Evolutionary conservation across 2,113 vertebrate genomes (phyloP), one percentile per base, ranked within the genome.

Genomic region (Mustela nigripes): DNA sequence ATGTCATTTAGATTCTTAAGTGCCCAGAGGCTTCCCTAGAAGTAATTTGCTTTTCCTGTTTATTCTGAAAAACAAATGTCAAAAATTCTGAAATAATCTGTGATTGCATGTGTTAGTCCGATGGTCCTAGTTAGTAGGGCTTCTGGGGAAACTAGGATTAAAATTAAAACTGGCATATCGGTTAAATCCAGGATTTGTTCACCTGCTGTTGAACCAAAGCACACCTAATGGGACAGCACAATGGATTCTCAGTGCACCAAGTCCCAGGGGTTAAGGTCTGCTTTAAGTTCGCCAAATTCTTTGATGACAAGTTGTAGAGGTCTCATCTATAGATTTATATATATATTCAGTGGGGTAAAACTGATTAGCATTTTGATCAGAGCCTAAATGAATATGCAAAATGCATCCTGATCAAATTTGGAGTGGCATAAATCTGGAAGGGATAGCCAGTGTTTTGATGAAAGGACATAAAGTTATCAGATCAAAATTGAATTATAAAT

Each of bases 51-150:
- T 89, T 87, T 94, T 81, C 33, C 7, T 14, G 24, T 67, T 86
- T 74, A 63, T 42, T 50, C 80, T 94, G 62, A 80, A 88, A 96
- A 86, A 60, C 15, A 86, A 94, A 88, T 79, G 31, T 79, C 39
- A 92, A 69, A 74, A 92, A n/a, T 48, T 92, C 74, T 93, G 42
- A 73, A 79, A 50, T 42, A 84, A 56, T 21, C 33, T 83, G 1
- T 71, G 26, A 42, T 65, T 87, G 21, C 15, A 39, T 65, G 6
- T 73, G 26, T 69, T 80, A 26, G 21, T 93, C 28, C 45, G 33
- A 95, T 94, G 50, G 45, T 62, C 11, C 48, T 90, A 19, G 48
- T 62, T 14, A 50, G 8, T 76, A 42, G 7, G 53, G 84, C 42
- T 45, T 83, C 53, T 84, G 56, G 58, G 39, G 11, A 84, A 79